Evolutionary conservation across 2,113 vertebrate genomes (phyloP), one percentile per base, ranked within the genome.

Genomic region (Procavia capensis): DNA sequence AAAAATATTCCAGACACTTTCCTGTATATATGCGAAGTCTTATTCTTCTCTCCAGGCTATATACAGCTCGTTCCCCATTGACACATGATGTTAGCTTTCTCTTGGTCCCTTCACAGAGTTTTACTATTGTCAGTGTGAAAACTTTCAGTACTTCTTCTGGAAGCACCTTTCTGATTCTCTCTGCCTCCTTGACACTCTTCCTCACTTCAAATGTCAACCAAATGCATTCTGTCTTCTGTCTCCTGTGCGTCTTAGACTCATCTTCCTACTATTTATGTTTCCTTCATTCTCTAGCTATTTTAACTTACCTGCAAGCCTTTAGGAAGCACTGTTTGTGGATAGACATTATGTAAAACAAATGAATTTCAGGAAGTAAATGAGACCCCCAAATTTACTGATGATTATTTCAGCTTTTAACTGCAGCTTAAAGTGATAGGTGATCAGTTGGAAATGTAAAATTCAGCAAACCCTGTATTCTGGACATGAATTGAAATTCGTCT

Each of bases 141-240:
- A 89, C 34, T 87, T 79, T 76, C 47, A 66, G 63, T 76, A 11
- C 24, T 94, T 87, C 19, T 66, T 76, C 39, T 79, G 36, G 4
- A 93, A 90, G 17, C 41, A 87, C 24, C 50, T 89, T 96, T 93
- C 61, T 59, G 84, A 91, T 72, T 88, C 88, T 90, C 79, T 92
- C 31, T 82, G 78, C 45, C 41, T 85, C 36, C 13, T 27, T 85
- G 61, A 75, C 39, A 81, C 19, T 90, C 50, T 86, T 80, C 63
- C 36, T 24, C 61, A 92, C 64, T 93, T 93, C 78, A 93, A 61
- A 93, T 88, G 61, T 91, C 76, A 94, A 61, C 27, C 19, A 76
- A 93, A 93, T 85, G 6, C 31, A 63, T 84, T 94, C 50, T 88
- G 29, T 36, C 74, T 91, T 94, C 86, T 14, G 94, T 83, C n/a